Evolutionary conservation across 2,797 vertebrate genomes (phyloP).

Genomic region (Rhodeus uyekii): DNA sequence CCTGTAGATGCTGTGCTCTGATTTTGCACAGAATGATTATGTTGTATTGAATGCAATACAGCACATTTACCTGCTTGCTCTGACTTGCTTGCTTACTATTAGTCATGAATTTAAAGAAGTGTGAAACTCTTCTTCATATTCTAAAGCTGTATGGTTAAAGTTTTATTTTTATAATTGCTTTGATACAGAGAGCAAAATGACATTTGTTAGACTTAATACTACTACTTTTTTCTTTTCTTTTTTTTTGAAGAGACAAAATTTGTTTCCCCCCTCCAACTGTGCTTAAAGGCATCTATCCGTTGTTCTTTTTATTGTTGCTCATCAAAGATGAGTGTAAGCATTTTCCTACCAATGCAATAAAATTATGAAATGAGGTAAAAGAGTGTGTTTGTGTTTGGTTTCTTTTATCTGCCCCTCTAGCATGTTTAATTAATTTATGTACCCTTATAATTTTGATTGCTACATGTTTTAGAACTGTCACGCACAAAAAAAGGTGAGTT

Average conservation of each 20-base stretch:
- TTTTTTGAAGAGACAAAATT: conserved; percentile 47
- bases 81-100: conserved; percentile 64
- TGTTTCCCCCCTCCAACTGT: conserved; percentile 55
- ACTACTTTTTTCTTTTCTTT: conserved; percentile 64
- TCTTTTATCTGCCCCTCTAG: not conserved
- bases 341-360: conserved; percentile 84
- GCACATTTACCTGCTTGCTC: conserved; percentile 62
- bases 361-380: conserved; percentile 56
- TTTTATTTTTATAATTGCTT: conserved; percentile 86
- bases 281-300: conserved; percentile 60
- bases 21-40: conserved; percentile 65
- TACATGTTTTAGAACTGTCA: not conserved
- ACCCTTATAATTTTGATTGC: not conserved
- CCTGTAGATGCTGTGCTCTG: conserved; percentile 67
- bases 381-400: not conserved
- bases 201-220: conserved; percentile 64
- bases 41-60: conserved; percentile 62
- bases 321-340: conserved; percentile 67
- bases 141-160: conserved; percentile 68
- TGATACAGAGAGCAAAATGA: conserved; percentile 75
- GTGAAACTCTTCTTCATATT: conserved; percentile 62
- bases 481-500: not conserved
- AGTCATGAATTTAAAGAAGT: conserved; percentile 64
- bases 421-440: not conserved
- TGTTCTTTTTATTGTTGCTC: conserved; percentile 72